A percentile compares a stretch with the other conserved stretches of the same genome.
phyloP scores from a whole-genome alignment of 2,888 invertebrate genomes.

The Harpalus rubripes region DNA sequence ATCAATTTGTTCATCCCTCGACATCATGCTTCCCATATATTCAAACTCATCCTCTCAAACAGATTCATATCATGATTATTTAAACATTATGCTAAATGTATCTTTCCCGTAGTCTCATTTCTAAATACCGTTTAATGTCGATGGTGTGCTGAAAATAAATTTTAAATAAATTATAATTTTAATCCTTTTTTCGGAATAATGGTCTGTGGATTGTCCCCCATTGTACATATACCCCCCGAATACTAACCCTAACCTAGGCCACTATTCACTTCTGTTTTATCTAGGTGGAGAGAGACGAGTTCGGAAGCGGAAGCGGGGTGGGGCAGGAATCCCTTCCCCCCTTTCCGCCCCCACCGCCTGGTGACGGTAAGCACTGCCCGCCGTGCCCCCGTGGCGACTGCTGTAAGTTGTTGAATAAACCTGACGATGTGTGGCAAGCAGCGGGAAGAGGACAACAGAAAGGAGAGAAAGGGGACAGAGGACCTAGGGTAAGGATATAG shows the following conservation, averaged over 20 bases:
- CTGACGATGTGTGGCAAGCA: conserved; percentile 69
- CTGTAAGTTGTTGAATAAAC: conserved; percentile 75
- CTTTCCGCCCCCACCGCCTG: conserved; percentile 86
- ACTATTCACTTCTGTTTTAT: not conserved
- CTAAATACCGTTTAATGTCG: too few species aligned
- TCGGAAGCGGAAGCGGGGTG: conserved; percentile 72
- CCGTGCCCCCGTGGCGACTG: conserved; percentile 75
- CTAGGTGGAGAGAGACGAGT: conserved; percentile 70
- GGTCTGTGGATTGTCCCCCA: not conserved
- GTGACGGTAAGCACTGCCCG: conserved; percentile 82
- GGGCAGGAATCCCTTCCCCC: conserved; percentile 77
- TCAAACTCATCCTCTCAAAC: too few species aligned
- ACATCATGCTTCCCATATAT: too few species aligned
- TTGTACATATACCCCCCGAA: conserved; percentile 13
- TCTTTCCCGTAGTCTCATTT: too few species aligned
- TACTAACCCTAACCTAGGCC: not conserved
- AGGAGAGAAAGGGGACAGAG: conserved; percentile 91
- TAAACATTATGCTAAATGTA: too few species aligned
- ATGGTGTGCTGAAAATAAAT: too few species aligned
- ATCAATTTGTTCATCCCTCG: too few species aligned
- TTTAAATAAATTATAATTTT: too few species aligned
- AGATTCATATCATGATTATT: too few species aligned
- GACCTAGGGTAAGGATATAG: conserved; percentile 81
- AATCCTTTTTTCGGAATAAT: too few species aligned
- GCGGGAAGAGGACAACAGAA: conserved; percentile 79